Percentiles rank a stretch among this genome's conserved stretches.
Conservation (phyloP, 2,113 vertebrate genomes). For the Scomber japonicus region DNA sequence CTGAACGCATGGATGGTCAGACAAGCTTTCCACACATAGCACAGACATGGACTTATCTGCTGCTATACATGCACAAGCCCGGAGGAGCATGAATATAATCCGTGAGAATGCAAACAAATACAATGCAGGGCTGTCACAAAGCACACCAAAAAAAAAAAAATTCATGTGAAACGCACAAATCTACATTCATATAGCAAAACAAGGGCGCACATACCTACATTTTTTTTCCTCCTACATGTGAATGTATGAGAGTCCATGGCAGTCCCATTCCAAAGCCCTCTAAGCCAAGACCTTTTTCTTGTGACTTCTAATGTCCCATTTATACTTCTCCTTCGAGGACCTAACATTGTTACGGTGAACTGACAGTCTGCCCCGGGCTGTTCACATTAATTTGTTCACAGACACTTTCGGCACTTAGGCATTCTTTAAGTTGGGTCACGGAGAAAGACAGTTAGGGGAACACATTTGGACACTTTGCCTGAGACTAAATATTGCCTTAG, state of each 20-base stretch:
- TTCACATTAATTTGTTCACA: slow-evolving; percentile 61
- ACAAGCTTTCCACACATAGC: slow-evolving; percentile 8
- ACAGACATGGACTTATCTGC: background rate
- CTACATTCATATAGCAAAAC: slow-evolving; percentile 34
- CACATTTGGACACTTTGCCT: slow-evolving; percentile 48
- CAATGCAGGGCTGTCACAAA: background rate
- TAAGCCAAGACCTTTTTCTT: slow-evolving; percentile 48
- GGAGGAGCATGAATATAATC: background rate
- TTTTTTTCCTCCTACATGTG: slow-evolving; percentile 82
- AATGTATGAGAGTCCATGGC: slow-evolving; percentile 83
- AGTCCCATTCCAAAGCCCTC: slow-evolving; percentile 72
- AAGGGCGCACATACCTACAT: slow-evolving; percentile 81
- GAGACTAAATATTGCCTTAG: slow-evolving; percentile 35
- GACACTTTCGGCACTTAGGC: slow-evolving; percentile 36
- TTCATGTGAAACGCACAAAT: background rate
- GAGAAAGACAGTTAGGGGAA: slow-evolving; percentile 44
- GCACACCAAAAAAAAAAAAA: slow-evolving; percentile 5
- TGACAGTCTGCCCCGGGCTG: slow-evolving; percentile 77
- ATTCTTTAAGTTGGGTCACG: slow-evolving; percentile 30
- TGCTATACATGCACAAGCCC: background rate
- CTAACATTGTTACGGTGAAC: slow-evolving; percentile 80
- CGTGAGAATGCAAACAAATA: background rate
- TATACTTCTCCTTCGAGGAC: slow-evolving; percentile 76
- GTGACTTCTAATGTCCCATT: slow-evolving; percentile 69
- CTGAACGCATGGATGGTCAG: slow-evolving; percentile 12